Evolutionary conservation across 2,797 vertebrate genomes (phyloP), one percentile per base, ranked within the genome.

Genomic region (Spizella passerina): DNA sequence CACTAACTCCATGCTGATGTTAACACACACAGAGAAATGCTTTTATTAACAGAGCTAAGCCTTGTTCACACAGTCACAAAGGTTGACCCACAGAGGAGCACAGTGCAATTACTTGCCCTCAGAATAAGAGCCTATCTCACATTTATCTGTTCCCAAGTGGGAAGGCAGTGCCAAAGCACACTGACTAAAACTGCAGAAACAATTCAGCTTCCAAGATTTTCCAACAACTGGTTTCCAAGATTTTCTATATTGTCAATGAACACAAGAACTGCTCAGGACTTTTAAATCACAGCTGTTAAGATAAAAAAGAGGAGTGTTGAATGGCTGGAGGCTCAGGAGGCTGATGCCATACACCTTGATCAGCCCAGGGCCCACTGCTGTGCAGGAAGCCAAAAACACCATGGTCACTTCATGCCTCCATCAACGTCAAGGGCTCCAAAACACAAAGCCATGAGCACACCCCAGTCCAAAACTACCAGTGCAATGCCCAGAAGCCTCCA

Each of bases 371-470:
- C 8, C 27, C 23, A 3, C 23, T 24, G n/a, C 68, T 55, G 4
- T 0, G 17, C 27, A 77, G 21, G 46, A 83, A 61, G 49, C 24
- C 38, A 70, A 73, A 73, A 89, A 43, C 56, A 68, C 34, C 13
- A 8, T 0, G 1, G 27, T 14, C 50, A 75, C 36, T 68, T 57
- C 20, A 23, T 0, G 6, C 24, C n/a, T 50, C 55, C n/a, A 12
- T 12, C 4, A 1, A 72, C 5, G 1, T 21, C 30, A 5, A 36
- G 32, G 39, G 13, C 32, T 38, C 30, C 44, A 55, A 64, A 75
- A 65, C 32, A 60, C 41, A 57, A 23, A 75, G 32, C 15, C 19
- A 2, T 4, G 38, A 34, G 36, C 16, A 41, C 11, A 49, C 2
- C 10, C 23, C 12, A 4, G 12, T 15, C 55, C 23, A 79, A 72